Percentiles rank a stretch among this genome's conserved stretches.
Conservation (phyloP, 2,888 invertebrate species). For the Xylophagus ater region DNA sequence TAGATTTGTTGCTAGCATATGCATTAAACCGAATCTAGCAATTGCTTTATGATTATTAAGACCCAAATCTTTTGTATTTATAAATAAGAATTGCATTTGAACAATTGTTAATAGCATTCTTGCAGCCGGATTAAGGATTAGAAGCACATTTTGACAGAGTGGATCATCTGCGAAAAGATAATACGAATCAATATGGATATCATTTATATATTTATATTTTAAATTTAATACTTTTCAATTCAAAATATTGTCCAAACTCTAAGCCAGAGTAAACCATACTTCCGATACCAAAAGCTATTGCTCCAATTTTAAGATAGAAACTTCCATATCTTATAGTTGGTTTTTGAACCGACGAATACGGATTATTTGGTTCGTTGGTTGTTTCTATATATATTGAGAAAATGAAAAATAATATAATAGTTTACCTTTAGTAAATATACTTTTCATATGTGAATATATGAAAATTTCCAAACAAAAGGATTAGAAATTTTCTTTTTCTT, state of each 20-base stretch:
- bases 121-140: constrained; percentile 60
- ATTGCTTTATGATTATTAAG: constrained; percentile 49
- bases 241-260: constrained; percentile 57
- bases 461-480: too few relatives aligned
- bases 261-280: constrained; percentile 54
- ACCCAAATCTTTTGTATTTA: constrained; percentile 59
- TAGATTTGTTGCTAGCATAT: constrained; percentile 77
- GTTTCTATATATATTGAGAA: too few relatives aligned
- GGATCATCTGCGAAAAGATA: constrained; percentile 31
- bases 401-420: too few relatives aligned
- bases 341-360: constrained; percentile 7
- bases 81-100: constrained; percentile 82
- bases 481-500: too few relatives aligned
- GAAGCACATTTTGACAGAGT: constrained; percentile 45
- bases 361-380: constrained; percentile 2
- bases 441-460: too few relatives aligned
- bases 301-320: constrained; percentile 68
- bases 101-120: constrained; percentile 67
- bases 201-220: not conserved
- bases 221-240: constrained; percentile 38
- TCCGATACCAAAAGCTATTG: constrained; percentile 48
- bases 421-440: too few relatives aligned
- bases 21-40: constrained; percentile 77
- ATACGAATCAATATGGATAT: not conserved
- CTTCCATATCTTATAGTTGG: constrained; percentile 52